phyloP scores from a whole-genome alignment of 2,888 invertebrate genomes.

The Caenorhabditis panamensis region DNA sequence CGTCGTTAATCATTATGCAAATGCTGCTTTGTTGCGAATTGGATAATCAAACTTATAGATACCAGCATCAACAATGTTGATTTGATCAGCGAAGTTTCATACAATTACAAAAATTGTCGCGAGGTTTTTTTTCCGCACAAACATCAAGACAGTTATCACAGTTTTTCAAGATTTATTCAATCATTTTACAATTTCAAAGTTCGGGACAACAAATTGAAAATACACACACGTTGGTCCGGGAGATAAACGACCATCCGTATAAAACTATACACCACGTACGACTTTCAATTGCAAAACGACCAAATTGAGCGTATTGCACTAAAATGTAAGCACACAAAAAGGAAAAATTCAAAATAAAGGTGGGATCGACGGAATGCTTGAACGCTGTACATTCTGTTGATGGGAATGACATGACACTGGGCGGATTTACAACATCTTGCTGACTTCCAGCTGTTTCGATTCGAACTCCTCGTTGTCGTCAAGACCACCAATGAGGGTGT shows the following conservation, averaged over 20 bases:
- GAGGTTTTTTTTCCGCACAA: no score
- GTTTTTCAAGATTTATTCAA: no score
- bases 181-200: neutral
- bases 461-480: slow-evolving; percentile 79
- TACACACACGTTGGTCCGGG: slow-evolving; percentile 20
- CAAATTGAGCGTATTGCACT: slow-evolving; percentile 59
- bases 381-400: slow-evolving; percentile 17
- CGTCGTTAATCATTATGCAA: no score
- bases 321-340: slow-evolving; percentile 1
- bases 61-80: no score
- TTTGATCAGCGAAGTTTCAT: no score
- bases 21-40: no score
- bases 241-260: slow-evolving; percentile 38
- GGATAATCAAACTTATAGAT: no score
- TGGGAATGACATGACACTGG: slow-evolving; percentile 8
- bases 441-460: slow-evolving; percentile 77
- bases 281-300: slow-evolving; percentile 42
- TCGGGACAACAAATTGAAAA: neutral
- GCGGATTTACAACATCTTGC: slow-evolving; percentile 76
- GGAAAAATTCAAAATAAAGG: neutral
- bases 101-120: neutral
- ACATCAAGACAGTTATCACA: no score
- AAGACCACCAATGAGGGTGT: slow-evolving; percentile 81
- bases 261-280: slow-evolving; percentile 58
- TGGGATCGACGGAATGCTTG: slow-evolving; percentile 35